Conservation (phyloP, 2,888 invertebrate genomes). For the Orthosia cruda region DNA sequence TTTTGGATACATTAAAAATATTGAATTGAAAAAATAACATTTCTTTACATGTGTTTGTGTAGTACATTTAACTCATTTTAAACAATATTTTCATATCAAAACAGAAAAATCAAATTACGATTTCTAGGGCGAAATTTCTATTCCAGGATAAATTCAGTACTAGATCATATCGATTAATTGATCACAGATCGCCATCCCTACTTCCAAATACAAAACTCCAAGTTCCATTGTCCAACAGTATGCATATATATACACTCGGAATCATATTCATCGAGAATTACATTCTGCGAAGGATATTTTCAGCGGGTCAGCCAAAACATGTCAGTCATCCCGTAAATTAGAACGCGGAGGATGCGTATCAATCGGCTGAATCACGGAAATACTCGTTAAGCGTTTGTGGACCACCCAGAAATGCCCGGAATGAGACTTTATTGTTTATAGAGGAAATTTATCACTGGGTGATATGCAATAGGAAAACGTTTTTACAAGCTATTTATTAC, state of each 20-base stretch:
- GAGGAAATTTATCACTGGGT: slow-evolving; percentile 18
- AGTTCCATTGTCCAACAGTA: no score
- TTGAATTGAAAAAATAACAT: no score
- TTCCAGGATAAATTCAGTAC: no score
- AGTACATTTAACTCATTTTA: no score
- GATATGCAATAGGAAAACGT: neutral
- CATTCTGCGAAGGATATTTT: slow-evolving; percentile 23
- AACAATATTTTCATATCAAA: no score
- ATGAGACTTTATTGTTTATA: slow-evolving; percentile 35
- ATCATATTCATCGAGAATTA: slow-evolving; percentile 6
- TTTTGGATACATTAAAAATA: no score
- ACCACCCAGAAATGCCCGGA: slow-evolving; percentile 38
- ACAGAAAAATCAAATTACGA: no score
- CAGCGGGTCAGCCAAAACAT: slow-evolving; percentile 29
- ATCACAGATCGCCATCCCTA: no score
- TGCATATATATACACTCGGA: neutral
- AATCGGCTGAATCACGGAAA: slow-evolving; percentile 44
- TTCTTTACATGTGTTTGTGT: no score
- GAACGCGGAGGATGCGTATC: slow-evolving; percentile 42
- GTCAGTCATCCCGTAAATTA: slow-evolving; percentile 49
- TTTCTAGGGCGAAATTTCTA: no score
- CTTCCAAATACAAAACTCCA: no score
- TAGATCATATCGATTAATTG: no score
- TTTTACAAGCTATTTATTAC: neutral
- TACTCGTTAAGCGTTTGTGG: slow-evolving; percentile 50